Base-by-base conservation (phyloP, 2,888 invertebrate genomes). In the Drosophila monieri region DNA sequence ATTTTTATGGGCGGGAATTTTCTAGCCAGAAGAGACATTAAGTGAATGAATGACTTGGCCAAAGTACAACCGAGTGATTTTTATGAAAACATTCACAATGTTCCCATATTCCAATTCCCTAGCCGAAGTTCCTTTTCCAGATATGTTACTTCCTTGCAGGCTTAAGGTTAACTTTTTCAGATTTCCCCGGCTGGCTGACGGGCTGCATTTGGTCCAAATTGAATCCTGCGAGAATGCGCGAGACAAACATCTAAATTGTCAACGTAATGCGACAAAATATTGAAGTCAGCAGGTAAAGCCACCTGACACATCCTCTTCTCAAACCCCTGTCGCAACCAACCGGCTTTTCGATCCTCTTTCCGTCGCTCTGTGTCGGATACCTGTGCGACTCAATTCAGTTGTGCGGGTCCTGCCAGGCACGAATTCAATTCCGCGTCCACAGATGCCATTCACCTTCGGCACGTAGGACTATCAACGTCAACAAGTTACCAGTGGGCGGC, bases 351-450 rank as follows among this genome's bases (percentile, higher is more conserved):
- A 14, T n/a, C 14, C 37, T 14, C 35, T 14, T 6, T n/a, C 14
- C 21, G 47, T 52, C 39, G 64, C 39, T 2, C 18, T 15, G 39
- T 39, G 14, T 44, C 64, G 59, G 47, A 52, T 39, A 71, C 64
- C 60, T 18, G 49, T 67, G 83, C 71, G 80, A 83, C 84, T 80
- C 80, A 86, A 80, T 80, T 71, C 78, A 66, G 78, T 30, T 61
- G 72, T 37, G 48, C 30, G 54, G 53, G 72, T 49, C 64, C 65
- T 72, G 54, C 54, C 69, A 72, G 88, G 88, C 84, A 85, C 84
- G 84, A 85, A 88, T 85, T 85, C 84, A 85, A 85, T 85, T 85
- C 86, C 87, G 87, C 84, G 88, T 88, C 84, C 88, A 88, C 87
- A 84, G 87, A 84, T 84, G 84, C 84, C 84, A 84, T 88, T 85